phyloP scores from a whole-genome alignment of 2,797 vertebrate species.

The Sebastes melanostomus region DNA sequence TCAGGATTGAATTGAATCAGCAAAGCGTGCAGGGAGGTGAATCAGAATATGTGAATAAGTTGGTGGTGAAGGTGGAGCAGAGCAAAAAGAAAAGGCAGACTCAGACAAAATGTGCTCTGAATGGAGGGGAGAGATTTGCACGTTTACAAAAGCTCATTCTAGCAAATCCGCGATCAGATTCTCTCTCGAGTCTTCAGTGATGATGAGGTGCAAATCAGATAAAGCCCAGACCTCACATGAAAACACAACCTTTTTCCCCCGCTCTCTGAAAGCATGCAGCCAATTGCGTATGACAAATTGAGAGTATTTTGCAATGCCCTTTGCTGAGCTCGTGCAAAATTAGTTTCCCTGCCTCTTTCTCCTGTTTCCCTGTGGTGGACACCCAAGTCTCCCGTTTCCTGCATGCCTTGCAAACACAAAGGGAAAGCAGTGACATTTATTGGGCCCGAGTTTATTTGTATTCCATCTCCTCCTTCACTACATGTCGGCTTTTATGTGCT shows the following conservation, averaged over 20 bases:
- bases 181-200: constrained; percentile 22
- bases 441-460: constrained; percentile 80
- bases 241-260: constrained; percentile 39
- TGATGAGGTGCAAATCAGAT: constrained; percentile 53
- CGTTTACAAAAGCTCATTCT: constrained; percentile 48
- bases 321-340: constrained; percentile 62
- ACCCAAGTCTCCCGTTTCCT: constrained; percentile 65
- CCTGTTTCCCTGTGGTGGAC: constrained; percentile 54
- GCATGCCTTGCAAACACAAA: constrained; percentile 70
- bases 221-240: constrained; percentile 42
- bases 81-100: constrained; percentile 37
- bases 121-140: constrained; percentile 15
- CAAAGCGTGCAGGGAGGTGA: constrained; percentile 23
- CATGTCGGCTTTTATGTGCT: constrained; percentile 81
- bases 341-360: constrained; percentile 53
- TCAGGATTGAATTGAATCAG: constrained; percentile 41
- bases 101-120: constrained; percentile 22
- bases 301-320: constrained; percentile 63
- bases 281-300: constrained; percentile 70
- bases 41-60: constrained; percentile 27
- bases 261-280: constrained; percentile 46
- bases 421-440: constrained; percentile 72
- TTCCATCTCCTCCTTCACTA: constrained; percentile 70
- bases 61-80: neutral
- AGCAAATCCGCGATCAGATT: constrained; percentile 33